Evolutionary conservation across 2,113 vertebrate species (phyloP), one percentile per base, ranked within the genome.

Genomic region (Brachirus orientalis): DNA sequence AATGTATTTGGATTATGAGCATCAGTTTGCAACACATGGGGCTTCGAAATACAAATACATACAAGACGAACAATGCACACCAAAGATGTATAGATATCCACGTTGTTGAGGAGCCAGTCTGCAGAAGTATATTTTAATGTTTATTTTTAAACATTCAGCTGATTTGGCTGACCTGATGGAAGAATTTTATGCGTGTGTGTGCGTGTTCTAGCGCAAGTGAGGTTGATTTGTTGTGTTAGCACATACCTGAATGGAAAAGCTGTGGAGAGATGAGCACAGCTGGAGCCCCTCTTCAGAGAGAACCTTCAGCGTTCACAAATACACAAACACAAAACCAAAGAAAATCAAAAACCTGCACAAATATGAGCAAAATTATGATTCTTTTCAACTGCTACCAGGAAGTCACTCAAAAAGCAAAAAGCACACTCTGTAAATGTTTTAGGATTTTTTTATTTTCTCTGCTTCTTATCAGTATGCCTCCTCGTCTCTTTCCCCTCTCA

Each of bases 251-350:
- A 94, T 88, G 66, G 94, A 95, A 85, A 98, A 94, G 8, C 88
- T 85, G 50, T 90, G 95, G 28, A 97, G 90, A 78, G 93, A 92
- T 40, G 95, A 94, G 75, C 94, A 95, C 80, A 99, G 89, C 79
- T 96, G 97, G 80, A 96, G 92, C 35, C 97, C 95, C 66, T 98
- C 96, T 73, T 95, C 88, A 69, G 96, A 95, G 79, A 99, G 94
- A 86, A 96, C 94, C 98, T 99, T 76, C 50, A 62, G 17, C 63
- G 53, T 36, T 28, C 28, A 28, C 28, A 28, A 53, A 74, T 41
- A 50, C 3, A 72, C 20, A 71, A 17, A 63, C 66, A 28, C 54
- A 36, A 12, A 63, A 52, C 68, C 45, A 46, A 11, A 58, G 11
- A 33, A 2, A 52, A 63, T 47, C 48, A 35, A 74, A 58, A 52